A percentile compares a stretch with the other conserved stretches of the same genome.
Conservation (phyloP, 30 jellyfish, hydroid and myxozoan species). For the Cassiopea xamachana region DNA sequence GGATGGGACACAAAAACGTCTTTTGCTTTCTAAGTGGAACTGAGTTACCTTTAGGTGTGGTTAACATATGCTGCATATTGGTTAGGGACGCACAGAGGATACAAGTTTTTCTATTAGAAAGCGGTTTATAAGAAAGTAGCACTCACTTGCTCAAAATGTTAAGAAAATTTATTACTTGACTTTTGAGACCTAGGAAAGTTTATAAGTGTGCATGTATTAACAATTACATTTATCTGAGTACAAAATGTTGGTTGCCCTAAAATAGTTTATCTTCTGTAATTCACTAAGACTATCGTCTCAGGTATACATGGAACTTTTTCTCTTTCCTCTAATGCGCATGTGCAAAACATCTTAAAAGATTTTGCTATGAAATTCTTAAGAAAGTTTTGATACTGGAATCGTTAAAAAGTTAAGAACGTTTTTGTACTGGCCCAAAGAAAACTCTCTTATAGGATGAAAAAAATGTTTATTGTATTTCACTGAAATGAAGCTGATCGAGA, state of each 20-base stretch:
- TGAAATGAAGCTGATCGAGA: too few relatives aligned
- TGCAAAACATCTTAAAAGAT: too few relatives aligned
- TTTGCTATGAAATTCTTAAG: neutral
- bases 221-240: neutral
- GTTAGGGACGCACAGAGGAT: neutral
- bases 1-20: too few relatives aligned
- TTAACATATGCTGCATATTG: too few relatives aligned
- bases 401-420: neutral
- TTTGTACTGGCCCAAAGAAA: neutral
- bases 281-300: too few relatives aligned
- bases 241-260: too few relatives aligned
- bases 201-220: neutral
- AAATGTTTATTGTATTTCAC: too few relatives aligned
- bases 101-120: neutral
- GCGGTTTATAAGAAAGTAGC: neutral
- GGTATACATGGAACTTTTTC: too few relatives aligned
- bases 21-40: too few relatives aligned
- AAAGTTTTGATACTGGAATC: neutral
- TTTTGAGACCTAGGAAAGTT: neutral
- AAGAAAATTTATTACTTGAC: neutral
- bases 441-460: neutral
- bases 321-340: too few relatives aligned
- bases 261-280: too few relatives aligned
- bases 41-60: too few relatives aligned
- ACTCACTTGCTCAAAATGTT: neutral